phyloP scores from a whole-genome alignment of 2,797 vertebrate genomes.

The Falco concolor region DNA sequence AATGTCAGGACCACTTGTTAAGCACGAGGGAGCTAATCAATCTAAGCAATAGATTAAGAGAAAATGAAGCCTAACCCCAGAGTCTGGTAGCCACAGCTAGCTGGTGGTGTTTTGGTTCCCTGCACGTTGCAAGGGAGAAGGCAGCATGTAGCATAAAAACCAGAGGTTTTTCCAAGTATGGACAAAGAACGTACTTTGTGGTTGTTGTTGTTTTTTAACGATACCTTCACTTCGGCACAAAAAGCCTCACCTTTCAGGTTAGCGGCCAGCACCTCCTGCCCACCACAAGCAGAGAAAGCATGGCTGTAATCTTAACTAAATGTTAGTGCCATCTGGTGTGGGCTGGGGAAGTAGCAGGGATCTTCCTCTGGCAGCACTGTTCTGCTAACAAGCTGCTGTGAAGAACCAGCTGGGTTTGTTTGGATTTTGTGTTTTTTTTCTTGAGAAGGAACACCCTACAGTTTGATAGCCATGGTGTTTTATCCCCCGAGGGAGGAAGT shows the following conservation, averaged over 20 bases:
- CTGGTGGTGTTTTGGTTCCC: not conserved
- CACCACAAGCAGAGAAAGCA: not conserved
- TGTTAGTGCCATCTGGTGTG: conserved; percentile 56
- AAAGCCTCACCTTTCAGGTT: not conserved
- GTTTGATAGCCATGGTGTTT: rapidly evolving
- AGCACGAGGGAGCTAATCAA: not conserved
- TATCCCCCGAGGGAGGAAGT: rapidly evolving
- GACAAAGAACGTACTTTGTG: not conserved
- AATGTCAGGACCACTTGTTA: rapidly evolving
- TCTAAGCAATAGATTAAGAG: not conserved
- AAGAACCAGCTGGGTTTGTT: not conserved
- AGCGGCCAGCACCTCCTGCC: not conserved
- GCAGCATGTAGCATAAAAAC: not conserved
- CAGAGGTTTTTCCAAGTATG: not conserved
- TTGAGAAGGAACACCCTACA: not conserved
- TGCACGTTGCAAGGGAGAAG: not conserved
- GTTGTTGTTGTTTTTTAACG: not conserved
- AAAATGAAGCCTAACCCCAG: not conserved
- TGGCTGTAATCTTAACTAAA: not conserved
- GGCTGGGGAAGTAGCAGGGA: not conserved
- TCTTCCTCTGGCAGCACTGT: not conserved
- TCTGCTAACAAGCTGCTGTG: not conserved
- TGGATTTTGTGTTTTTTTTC: no score
- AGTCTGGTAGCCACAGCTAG: not conserved
- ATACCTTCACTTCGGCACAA: not conserved